Conservation (phyloP, 2,888 invertebrate species). For the Andrena flavipes region DNA sequence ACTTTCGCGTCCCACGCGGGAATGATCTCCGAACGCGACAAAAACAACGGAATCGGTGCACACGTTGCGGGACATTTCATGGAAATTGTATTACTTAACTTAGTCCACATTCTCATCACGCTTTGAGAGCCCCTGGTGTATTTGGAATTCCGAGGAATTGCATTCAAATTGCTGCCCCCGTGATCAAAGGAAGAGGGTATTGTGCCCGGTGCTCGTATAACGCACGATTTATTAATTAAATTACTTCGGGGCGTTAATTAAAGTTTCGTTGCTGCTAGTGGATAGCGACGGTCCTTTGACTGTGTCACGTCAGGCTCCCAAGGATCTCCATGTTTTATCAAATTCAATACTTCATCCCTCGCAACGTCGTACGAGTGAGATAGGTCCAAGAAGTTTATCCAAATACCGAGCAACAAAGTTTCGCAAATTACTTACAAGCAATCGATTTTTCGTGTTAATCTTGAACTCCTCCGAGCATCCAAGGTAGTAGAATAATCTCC, state of each 20-base stretch:
- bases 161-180: background rate
- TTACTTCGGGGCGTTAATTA: background rate
- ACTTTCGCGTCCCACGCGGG: background rate
- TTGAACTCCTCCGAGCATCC: background rate
- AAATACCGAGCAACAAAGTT: background rate
- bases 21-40: background rate
- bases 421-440: background rate
- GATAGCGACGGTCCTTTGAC: slow-evolving; percentile 6
- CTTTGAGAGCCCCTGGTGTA: too few species aligned
- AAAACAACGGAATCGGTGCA: background rate
- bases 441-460: background rate
- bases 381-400: background rate
- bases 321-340: slow-evolving; percentile 13
- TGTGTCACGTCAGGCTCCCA: background rate
- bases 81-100: too few species aligned
- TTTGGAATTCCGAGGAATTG: too few species aligned
- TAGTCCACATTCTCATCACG: too few species aligned
- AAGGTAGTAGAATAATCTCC: too few species aligned
- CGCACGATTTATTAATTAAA: slow-evolving; percentile 5
- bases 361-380: background rate
- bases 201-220: background rate
- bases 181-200: background rate
- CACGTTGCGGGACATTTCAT: background rate
- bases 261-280: slow-evolving; percentile 1
- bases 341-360: background rate